Percentiles rank a stretch among this genome's conserved stretches.
Evolutionary conservation across 2,113 vertebrate genomes (phyloP).

Genomic region (Mesoclemmys tuberculata): DNA sequence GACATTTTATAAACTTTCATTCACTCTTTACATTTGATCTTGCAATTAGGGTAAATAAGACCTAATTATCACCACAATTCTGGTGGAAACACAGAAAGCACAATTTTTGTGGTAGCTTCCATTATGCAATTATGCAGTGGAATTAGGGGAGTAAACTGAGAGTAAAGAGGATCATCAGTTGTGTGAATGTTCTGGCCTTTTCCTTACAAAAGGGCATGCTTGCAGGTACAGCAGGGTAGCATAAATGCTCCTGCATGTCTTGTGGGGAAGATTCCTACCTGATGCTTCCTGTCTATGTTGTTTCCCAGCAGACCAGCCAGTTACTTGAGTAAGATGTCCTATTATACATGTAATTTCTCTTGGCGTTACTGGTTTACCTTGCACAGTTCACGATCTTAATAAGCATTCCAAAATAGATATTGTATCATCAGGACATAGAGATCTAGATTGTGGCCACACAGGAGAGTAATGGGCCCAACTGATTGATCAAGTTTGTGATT

Average conservation of each 20-base stretch:
- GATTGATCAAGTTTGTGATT: not conserved
- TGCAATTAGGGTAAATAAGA: not conserved
- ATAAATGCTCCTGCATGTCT: no score
- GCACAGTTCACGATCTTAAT: not conserved
- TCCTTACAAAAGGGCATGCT: not conserved
- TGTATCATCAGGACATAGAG: no score
- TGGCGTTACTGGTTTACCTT: not conserved
- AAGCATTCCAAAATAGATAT: not conserved
- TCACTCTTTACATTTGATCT: not conserved
- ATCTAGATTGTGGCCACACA: not conserved
- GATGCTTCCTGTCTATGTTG: no score
- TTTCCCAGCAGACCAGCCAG: no score
- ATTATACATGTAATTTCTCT: not conserved
- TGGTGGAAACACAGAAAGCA: not conserved
- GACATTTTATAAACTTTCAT: not conserved
- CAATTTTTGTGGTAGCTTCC: not conserved
- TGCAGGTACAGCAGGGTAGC: not conserved
- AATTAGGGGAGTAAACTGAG: not conserved
- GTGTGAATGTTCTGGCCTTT: not conserved
- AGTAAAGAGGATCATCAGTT: not conserved
- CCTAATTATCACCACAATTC: not conserved
- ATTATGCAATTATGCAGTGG: not conserved
- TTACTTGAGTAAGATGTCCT: no score
- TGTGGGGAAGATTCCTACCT: no score
- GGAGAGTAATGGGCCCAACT: not conserved